Conservation (phyloP, 1,140 invertebrate species). For the Drosophila paulistorum region DNA sequence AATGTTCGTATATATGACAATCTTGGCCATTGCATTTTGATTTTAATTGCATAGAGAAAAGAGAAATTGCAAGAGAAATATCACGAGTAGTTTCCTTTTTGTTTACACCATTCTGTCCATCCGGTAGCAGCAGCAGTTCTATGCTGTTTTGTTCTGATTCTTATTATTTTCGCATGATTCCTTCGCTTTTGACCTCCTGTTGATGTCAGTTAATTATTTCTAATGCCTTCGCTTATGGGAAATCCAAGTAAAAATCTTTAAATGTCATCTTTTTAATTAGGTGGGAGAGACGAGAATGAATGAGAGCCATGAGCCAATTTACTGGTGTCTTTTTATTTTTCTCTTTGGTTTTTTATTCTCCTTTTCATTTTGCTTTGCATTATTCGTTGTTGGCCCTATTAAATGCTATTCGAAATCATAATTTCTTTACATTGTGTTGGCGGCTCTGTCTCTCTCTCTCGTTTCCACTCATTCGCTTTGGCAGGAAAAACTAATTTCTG, state of each 20-base stretch:
- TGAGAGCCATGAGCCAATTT: slow-evolving; percentile 4
- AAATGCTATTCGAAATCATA: slow-evolving; percentile 47
- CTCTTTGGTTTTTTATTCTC: slow-evolving; percentile 8
- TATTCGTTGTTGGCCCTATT: slow-evolving; percentile 31
- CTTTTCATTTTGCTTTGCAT: slow-evolving; percentile 14
- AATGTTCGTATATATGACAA: no score
- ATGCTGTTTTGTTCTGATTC: background rate
- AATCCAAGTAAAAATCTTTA: slow-evolving; percentile 5
- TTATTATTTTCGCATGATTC: background rate
- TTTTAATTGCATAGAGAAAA: no score
- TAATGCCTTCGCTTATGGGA: slow-evolving; percentile 11
- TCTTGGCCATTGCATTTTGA: no score
- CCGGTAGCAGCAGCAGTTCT: no score
- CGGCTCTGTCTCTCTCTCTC: slow-evolving; percentile 14
- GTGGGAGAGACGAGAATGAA: slow-evolving; percentile 5
- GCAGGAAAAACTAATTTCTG: slow-evolving; percentile 73
- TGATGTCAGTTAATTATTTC: slow-evolving; percentile 59
- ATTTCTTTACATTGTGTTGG: slow-evolving; percentile 37
- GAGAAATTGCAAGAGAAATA: no score
- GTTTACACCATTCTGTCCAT: background rate
- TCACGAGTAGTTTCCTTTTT: background rate
- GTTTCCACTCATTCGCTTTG: slow-evolving; percentile 13
- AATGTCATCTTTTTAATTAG: slow-evolving; percentile 18
- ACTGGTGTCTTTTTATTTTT: background rate
- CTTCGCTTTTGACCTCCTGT: slow-evolving; percentile 24